Evolutionary conservation across 2,888 invertebrate genomes (phyloP).

Genomic region (Dexiosoma caninum): DNA sequence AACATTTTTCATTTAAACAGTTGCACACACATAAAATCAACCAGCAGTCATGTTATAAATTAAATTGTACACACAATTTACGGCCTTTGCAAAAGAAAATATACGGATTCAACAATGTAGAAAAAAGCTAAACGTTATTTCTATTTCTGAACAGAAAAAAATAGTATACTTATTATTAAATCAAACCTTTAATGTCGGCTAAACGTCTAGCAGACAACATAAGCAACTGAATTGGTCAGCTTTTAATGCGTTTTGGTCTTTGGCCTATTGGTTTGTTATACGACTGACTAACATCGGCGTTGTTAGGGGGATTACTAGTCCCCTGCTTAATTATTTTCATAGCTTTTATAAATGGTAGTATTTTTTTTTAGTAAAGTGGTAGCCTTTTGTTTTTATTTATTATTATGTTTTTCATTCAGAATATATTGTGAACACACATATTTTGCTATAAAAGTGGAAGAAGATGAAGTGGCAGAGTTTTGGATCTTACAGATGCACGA

Average conservation of each 20-base stretch:
- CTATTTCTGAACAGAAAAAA: constrained; percentile 23
- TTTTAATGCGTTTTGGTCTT: constrained; percentile 6
- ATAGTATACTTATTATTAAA: constrained; percentile 26
- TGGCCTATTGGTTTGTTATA: background rate
- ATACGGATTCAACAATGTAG: no score
- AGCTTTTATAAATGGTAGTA: no score
- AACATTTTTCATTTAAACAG: background rate
- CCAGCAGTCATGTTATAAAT: constrained; percentile 22
- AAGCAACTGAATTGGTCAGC: constrained; percentile 5
- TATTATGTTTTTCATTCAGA: no score
- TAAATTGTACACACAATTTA: constrained; percentile 14
- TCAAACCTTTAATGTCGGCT: constrained; percentile 43
- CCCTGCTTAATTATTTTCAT: no score
- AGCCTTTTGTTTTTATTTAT: no score
- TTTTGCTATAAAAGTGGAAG: no score
- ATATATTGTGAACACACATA: no score
- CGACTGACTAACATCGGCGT: background rate
- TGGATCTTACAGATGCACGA: no score
- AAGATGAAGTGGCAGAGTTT: no score
- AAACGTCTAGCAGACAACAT: constrained; percentile 35
- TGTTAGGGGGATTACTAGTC: no score
- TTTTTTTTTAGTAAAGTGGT: no score
- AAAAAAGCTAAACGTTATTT: constrained; percentile 10
- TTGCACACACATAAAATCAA: constrained; percentile 9
- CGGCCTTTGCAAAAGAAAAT: constrained; percentile 24